A percentile compares a stretch with the other conserved stretches of the same genome.
These are phyloP conservation scores for Heloderma charlesbogerti DNA, from an alignment of 2,113 vertebrate species.

Conservation along the genomic window DNA sequence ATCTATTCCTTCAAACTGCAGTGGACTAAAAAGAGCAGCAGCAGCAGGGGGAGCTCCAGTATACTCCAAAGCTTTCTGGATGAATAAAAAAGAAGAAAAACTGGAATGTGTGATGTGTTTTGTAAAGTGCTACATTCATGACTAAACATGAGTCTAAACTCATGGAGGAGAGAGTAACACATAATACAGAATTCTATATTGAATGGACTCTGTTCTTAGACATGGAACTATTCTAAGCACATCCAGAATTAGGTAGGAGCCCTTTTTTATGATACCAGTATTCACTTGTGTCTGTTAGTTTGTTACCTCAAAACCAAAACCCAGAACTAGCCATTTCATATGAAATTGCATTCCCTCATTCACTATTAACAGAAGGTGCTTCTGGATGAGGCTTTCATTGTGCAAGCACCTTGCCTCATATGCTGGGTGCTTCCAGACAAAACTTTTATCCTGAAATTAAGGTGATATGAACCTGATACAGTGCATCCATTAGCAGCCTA, in stretches of 20 bases:
- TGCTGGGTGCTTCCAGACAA: no score
- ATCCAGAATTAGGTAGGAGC: background rate
- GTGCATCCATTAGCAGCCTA: no score
- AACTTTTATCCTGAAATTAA: no score
- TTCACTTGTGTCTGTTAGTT: background rate
- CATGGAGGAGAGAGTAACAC: background rate
- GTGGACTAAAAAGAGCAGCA: conserved; percentile 55
- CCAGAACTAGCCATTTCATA: background rate
- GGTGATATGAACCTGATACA: no score
- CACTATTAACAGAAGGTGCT: background rate
- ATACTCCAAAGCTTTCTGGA: conserved; percentile 32
- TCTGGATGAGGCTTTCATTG: no score
- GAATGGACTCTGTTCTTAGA: background rate
- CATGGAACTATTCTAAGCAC: background rate
- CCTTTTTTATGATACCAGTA: background rate
- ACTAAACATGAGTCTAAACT: conserved; percentile 37
- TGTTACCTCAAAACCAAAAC: background rate
- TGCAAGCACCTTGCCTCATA: no score
- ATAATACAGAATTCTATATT: background rate
- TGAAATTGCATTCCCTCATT: background rate
- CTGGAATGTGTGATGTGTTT: conserved; percentile 23
- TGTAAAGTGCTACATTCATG: conserved; percentile 67
- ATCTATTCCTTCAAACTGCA: background rate
- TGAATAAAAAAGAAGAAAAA: conserved; percentile 38
- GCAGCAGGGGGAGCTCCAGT: conserved; percentile 80